phyloP scores from a whole-genome alignment of 1,140 invertebrate species.

The Anoplolepis gracilipes region DNA sequence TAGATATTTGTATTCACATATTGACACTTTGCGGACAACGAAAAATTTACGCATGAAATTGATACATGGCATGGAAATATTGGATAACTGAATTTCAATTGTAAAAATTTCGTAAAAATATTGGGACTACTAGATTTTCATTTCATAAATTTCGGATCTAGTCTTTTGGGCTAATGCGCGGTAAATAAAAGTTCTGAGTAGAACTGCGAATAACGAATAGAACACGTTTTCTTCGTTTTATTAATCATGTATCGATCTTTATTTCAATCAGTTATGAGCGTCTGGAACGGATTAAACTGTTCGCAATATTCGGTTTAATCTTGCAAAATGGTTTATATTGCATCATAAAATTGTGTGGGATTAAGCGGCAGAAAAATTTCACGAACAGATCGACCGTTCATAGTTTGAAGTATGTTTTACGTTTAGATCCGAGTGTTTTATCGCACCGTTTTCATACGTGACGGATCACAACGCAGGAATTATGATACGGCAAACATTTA shows the following conservation, averaged over 20 bases:
- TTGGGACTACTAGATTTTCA: background rate
- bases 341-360: constrained; percentile 44
- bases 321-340: constrained; percentile 57
- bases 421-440: constrained; percentile 20
- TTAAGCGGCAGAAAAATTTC: constrained; percentile 47
- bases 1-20: constrained; percentile 11
- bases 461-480: constrained; percentile 13
- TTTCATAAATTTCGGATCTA: background rate
- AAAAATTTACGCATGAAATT: constrained; percentile 7
- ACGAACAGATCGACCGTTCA: constrained; percentile 21
- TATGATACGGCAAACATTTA: constrained; percentile 34
- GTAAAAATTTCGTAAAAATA: background rate
- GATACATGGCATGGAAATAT: background rate
- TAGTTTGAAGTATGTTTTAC: constrained; percentile 42
- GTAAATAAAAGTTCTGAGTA: constrained; percentile 8
- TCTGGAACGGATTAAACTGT: constrained; percentile 31
- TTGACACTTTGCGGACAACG: constrained; percentile 11
- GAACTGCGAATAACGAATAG: background rate
- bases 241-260: constrained; percentile 29
- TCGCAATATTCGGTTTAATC: constrained; percentile 59
- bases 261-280: constrained; percentile 1
- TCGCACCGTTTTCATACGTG: constrained; percentile 26
- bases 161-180: background rate
- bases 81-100: background rate
- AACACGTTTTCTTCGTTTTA: background rate